Percentiles rank a stretch among this genome's conserved stretches.
Evolutionary conservation across 2,113 vertebrate species (phyloP).

Genomic region (Microtus oregoni): DNA sequence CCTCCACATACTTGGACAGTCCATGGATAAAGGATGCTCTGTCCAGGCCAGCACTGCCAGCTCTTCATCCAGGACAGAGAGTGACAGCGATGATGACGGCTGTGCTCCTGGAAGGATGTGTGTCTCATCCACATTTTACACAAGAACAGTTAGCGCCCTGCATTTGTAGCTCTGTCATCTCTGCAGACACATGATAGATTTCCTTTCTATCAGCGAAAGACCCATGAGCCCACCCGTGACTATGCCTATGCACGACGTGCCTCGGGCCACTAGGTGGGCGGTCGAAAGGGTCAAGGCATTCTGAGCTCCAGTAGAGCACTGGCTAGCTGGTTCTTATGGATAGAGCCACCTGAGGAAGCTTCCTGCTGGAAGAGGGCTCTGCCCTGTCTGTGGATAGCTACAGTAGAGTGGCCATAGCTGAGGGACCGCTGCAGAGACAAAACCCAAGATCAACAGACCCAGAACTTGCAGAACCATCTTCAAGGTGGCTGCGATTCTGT

Average conservation of each 20-base stretch:
- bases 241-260: background rate
- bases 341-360: background rate
- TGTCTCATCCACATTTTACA: background rate
- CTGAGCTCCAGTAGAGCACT: rapidly evolving
- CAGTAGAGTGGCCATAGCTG: rapidly evolving
- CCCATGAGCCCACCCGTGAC: background rate
- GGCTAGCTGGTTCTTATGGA: too few relatives aligned
- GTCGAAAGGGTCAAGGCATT: background rate
- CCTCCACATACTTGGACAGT: too few relatives aligned
- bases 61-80: rapidly evolving
- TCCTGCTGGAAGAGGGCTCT: background rate
- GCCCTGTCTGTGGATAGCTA: rapidly evolving
- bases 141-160: background rate
- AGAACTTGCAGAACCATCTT: background rate
- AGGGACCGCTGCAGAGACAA: background rate
- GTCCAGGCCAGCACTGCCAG: rapidly evolving
- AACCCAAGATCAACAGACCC: rapidly evolving
- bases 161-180: background rate
- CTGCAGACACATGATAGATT: background rate
- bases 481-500: background rate
- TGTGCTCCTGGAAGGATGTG: rapidly evolving
- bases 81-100: rapidly evolving
- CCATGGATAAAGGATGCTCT: background rate
- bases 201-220: background rate
- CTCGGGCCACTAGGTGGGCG: background rate